These are phyloP conservation scores for Pollimyrus isidori DNA, from an alignment of 2,113 vertebrate species.

Conservation along the genomic window DNA sequence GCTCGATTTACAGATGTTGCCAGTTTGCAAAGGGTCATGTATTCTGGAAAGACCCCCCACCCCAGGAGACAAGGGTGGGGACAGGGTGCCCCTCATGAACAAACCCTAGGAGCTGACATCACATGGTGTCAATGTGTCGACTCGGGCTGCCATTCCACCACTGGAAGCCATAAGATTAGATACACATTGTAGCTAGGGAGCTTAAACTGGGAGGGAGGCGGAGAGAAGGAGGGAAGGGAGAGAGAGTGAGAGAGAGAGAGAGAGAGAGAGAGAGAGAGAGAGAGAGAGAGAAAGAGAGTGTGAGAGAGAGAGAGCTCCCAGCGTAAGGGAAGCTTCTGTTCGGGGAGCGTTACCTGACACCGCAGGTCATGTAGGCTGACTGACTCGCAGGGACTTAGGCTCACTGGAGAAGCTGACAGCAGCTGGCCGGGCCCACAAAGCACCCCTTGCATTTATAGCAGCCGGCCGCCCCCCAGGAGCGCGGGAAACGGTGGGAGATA, in stretches of 20 bases:
- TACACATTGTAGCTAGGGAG: slow-evolving; percentile 25
- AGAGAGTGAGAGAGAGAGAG: not conserved
- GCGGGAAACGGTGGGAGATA: not conserved
- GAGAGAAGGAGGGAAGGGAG: not conserved
- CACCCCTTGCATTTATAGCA: slow-evolving; percentile 22
- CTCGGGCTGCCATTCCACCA: slow-evolving; percentile 48
- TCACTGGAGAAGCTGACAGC: slow-evolving; percentile 3
- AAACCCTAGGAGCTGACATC: slow-evolving; percentile 33
- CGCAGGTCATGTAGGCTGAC: slow-evolving; percentile 30
- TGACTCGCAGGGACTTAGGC: not conserved
- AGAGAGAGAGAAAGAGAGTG: not conserved
- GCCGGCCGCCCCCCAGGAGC: not conserved
- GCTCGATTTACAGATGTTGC: not conserved
- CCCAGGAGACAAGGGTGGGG: not conserved
- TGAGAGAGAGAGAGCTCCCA: slow-evolving; percentile 4
- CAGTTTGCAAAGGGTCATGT: not conserved
- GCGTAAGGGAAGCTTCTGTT: slow-evolving; percentile 20
- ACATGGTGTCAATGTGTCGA: slow-evolving; percentile 47
- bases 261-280: not conserved
- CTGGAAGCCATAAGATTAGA: slow-evolving; percentile 45
- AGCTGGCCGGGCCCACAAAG: slow-evolving; percentile 27
- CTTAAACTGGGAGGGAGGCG: slow-evolving; percentile 1
- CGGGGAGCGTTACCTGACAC: slow-evolving; percentile 40
- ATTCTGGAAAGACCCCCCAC: not conserved
- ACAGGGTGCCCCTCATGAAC: not conserved